Conservation (phyloP, 2,888 invertebrate species). For the Nemoura dubitans region DNA sequence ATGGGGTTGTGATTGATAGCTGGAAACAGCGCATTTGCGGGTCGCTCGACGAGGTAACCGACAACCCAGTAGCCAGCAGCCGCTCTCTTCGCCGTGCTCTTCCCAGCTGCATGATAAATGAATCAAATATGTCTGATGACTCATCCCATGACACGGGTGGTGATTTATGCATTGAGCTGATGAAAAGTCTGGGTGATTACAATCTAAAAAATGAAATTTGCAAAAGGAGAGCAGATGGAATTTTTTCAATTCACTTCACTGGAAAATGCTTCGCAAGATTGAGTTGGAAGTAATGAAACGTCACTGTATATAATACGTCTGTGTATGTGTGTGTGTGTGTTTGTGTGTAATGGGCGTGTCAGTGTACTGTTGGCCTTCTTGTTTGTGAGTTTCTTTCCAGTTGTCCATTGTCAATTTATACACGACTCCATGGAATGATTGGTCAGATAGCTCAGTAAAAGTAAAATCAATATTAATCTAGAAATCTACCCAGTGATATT, state of each 20-base stretch:
- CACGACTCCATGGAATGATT: no score
- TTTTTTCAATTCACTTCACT: constrained; percentile 20
- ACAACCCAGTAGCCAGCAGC: not conserved
- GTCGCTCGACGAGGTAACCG: not conserved
- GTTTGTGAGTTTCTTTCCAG: no score
- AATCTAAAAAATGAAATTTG: constrained; percentile 8
- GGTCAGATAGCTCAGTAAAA: no score
- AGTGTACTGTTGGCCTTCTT: no score
- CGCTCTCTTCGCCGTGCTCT: not conserved
- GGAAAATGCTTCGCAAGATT: constrained; percentile 16
- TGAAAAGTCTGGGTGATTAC: constrained; percentile 32
- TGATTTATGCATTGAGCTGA: constrained; percentile 26
- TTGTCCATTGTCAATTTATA: no score
- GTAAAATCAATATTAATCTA: no score
- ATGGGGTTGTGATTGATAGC: not conserved
- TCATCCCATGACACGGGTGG: constrained; percentile 3
- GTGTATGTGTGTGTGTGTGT: no score
- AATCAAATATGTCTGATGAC: not conserved
- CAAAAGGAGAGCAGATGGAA: constrained; percentile 23
- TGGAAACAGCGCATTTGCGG: not conserved
- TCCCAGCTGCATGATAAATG: constrained; percentile 18
- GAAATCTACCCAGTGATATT: no score
- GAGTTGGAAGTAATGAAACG: constrained; percentile 24
- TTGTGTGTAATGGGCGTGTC: no score
- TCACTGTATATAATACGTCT: not conserved